Base-by-base conservation (phyloP, 2,113 vertebrate genomes). In the Promerops cafer region DNA sequence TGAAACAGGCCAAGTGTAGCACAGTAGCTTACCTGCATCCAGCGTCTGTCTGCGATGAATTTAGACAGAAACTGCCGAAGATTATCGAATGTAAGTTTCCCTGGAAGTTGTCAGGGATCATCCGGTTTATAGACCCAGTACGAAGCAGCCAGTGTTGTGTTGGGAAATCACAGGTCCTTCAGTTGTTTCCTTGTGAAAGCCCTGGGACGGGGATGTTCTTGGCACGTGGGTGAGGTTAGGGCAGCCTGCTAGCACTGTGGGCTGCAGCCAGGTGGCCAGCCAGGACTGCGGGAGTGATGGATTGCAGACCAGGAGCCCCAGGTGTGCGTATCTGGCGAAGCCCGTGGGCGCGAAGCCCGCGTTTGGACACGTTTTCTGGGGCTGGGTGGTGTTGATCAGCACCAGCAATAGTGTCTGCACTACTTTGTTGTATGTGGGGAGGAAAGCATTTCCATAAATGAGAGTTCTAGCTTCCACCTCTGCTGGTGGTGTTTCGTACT, bases 261-360 rank as follows among this genome's bases (percentile, higher is more conserved):
- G 28, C 31, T 17, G 40, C 15, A 4, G 49, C 28, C 21, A 6
- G 5, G 53, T 13, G 28, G 69, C 66, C 5, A 1, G 30, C n/a
- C 47, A 11, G 27, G 31, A 28, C 35, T 7, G 21, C 26, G 3
- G 8, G n/a, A 44, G 31, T 0, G n/a, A 39, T n/a, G 0, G 1
- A 4, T 6, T 20, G 13, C 4, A 0, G 18, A 6, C 31, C 2
- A 4, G 42, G 10, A 31, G 35, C 28, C 7, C 52, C 33, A 15
- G 39, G 30, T 10, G 19, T 23, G 30, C 8, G 0, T 5, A 0
- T 15, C 20, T 30, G 37, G 17, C 1, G 1, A 35, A 35, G 33
- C 45, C 39, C 40, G 39, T 2, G 9, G 5, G 52, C 8, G 0
- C 9, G 22, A 30, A 37, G 30, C 50, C 74, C 16, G 1, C 0